Evolutionary conservation across 2,888 invertebrate genomes (phyloP).

Genomic region (Blastobasis adustella): DNA sequence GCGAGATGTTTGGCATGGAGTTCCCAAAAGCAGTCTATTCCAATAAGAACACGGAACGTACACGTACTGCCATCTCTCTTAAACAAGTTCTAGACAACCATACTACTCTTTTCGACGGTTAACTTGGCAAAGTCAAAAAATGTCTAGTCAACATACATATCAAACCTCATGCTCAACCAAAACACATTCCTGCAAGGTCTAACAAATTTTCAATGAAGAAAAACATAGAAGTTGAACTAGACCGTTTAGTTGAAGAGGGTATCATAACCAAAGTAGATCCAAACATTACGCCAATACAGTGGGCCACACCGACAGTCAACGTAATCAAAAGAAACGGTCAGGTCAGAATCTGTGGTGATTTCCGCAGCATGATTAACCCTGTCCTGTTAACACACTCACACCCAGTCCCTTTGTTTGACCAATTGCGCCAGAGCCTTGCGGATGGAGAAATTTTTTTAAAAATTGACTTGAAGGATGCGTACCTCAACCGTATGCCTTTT

Average conservation of each 20-base stretch:
- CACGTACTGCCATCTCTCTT: neutral
- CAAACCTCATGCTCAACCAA: neutral
- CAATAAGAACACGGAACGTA: neutral
- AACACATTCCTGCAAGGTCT: neutral
- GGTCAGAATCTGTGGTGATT: neutral
- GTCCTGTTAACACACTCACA: neutral
- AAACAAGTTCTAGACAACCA: conserved; percentile 2
- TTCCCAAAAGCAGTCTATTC: conserved; percentile 8
- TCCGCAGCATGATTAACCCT: neutral
- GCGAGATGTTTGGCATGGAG: conserved; percentile 5
- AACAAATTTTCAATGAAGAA: conserved; percentile 1
- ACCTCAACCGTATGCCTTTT: neutral
- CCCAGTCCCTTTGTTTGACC: neutral
- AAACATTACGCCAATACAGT: neutral
- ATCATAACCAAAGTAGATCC: neutral
- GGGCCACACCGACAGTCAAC: neutral
- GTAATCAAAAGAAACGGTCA: neutral
- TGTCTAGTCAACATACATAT: conserved; percentile 1
- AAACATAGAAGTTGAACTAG: conserved; percentile 7
- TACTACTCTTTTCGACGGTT: conserved; percentile 3
- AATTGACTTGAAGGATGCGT: neutral
- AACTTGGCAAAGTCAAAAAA: conserved; percentile 6
- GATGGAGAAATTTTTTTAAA: neutral
- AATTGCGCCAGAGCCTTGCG: neutral
- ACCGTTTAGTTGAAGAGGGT: neutral